phyloP scores from a whole-genome alignment of 2,113 vertebrate species.

The Embiotoca jacksoni region DNA sequence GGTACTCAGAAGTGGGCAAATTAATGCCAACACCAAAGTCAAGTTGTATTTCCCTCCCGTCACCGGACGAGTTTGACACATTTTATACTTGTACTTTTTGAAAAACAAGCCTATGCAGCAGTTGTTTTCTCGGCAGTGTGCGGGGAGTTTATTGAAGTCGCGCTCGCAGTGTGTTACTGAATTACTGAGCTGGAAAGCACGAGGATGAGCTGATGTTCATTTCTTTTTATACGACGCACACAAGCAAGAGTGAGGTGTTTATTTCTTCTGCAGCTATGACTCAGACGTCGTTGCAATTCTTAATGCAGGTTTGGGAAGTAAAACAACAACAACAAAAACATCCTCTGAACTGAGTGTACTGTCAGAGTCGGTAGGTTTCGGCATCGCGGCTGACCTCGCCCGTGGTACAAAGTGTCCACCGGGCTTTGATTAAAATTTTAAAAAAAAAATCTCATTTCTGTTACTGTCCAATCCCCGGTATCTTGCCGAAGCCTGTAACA shows the following conservation, averaged over 20 bases:
- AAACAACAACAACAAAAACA: too few relatives aligned
- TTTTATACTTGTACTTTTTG: slow-evolving; percentile 20
- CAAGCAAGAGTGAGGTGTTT: background rate
- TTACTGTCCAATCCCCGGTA: too few relatives aligned
- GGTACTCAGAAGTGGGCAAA: slow-evolving; percentile 49
- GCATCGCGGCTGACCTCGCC: too few relatives aligned
- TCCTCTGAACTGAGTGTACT: too few relatives aligned
- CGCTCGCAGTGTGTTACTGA: background rate
- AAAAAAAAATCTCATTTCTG: too few relatives aligned
- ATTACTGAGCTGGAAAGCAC: slow-evolving; percentile 21
- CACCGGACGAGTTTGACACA: slow-evolving; percentile 25
- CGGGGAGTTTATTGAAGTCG: slow-evolving; percentile 12
- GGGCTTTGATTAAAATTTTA: too few relatives aligned
- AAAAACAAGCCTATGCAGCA: slow-evolving; percentile 30
- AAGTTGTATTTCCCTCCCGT: slow-evolving; percentile 32
- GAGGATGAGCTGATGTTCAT: slow-evolving; percentile 11
- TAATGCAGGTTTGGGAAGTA: background rate
- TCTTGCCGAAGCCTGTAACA: too few relatives aligned
- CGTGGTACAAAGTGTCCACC: too few relatives aligned
- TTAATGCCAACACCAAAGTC: slow-evolving; percentile 59
- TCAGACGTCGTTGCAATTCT: background rate
- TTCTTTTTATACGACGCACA: background rate
- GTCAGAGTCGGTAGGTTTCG: too few relatives aligned
- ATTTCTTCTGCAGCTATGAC: background rate
- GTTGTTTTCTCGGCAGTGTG: slow-evolving; percentile 23